phyloP scores from a whole-genome alignment of 2,113 vertebrate genomes.

The Acrocephalus arundinaceus region DNA sequence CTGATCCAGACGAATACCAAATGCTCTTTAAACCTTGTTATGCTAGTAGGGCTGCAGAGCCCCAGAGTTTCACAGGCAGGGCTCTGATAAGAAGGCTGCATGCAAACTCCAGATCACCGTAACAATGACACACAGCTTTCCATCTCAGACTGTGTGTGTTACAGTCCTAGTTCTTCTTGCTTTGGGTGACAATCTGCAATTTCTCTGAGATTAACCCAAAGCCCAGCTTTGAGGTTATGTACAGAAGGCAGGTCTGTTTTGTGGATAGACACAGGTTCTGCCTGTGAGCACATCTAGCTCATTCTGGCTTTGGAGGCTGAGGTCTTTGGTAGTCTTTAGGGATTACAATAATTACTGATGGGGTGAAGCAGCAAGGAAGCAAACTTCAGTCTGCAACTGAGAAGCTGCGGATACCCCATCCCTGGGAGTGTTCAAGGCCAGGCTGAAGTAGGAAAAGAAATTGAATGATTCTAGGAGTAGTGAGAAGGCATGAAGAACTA shows the following conservation, averaged over 20 bases:
- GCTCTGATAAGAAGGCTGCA: background rate
- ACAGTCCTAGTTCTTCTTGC: rapidly evolving
- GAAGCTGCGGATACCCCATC: background rate
- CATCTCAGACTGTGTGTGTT: rapidly evolving
- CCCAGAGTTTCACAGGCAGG: background rate
- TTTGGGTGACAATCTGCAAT: background rate
- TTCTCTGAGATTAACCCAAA: background rate
- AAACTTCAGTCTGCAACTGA: background rate
- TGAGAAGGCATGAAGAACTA: background rate
- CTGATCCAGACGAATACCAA: background rate
- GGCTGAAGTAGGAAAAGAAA: background rate
- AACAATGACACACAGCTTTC: background rate
- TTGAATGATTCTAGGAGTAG: background rate
- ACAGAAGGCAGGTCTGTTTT: too few species aligned
- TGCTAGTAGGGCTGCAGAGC: background rate
- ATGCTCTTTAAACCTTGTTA: background rate
- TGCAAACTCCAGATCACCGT: background rate
- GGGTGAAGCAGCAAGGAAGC: background rate
- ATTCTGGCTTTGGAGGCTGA: background rate
- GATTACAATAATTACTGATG: background rate
- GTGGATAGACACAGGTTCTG: background rate
- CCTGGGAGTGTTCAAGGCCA: background rate
- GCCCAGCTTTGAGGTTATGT: background rate
- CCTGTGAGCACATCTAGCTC: background rate
- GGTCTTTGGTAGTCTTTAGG: background rate